Conservation (phyloP, 2,888 invertebrate species). For the Stenurella melanura region DNA sequence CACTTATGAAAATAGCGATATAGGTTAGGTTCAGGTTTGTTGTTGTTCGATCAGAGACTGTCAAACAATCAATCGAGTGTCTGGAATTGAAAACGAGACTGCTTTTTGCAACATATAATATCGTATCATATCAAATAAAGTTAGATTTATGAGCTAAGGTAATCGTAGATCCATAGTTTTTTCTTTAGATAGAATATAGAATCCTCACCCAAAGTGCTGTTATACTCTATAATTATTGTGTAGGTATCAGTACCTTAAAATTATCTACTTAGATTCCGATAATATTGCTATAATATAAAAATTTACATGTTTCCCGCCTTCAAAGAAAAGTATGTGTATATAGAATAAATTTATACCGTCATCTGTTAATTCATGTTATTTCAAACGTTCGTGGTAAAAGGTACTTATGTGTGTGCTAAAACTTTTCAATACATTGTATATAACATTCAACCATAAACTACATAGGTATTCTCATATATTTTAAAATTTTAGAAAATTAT, state of each 20-base stretch:
- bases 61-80: constrained; percentile 38
- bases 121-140: constrained; percentile 66
- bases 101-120: constrained; percentile 64
- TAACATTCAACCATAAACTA: not conserved
- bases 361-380: not conserved
- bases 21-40: constrained; percentile 10
- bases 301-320: not conserved
- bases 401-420: not conserved
- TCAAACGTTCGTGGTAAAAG: too few relatives aligned
- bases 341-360: not conserved
- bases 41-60: constrained; percentile 19
- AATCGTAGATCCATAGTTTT: constrained; percentile 33
- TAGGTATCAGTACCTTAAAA: constrained; percentile 16
- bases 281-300: not conserved
- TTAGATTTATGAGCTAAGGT: constrained; percentile 30
- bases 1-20: constrained; percentile 1
- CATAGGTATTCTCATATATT: not conserved
- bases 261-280: not conserved
- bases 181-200: constrained; percentile 39
- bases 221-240: constrained; percentile 47
- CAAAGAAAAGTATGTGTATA: not conserved
- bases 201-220: constrained; percentile 62
- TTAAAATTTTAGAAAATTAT: not conserved
- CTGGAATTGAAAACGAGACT: constrained; percentile 60
- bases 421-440: not conserved